Evolutionary conservation across 1,140 invertebrate genomes (phyloP), one percentile per base, ranked within the genome.

Genomic region (Sycophaga agraensis): DNA sequence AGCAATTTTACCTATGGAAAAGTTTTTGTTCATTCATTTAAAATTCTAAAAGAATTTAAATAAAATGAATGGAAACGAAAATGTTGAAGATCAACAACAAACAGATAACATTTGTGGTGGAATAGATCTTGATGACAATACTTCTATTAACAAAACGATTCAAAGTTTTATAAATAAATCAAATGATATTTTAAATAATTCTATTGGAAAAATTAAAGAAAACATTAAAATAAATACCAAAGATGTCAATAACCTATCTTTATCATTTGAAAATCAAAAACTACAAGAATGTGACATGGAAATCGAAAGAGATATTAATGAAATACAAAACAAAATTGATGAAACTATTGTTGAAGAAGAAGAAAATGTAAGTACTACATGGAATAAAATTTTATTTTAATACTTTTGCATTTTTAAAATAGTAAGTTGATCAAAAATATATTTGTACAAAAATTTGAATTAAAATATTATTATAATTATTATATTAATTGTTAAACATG

Each of bases 351-450:
- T 31, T 17, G 48, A 51, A 43, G 40, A 22, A 16, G 31, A 19
- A 35, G 16, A 24, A 37, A 28, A 46, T 53, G 39, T 60, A 37
- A 21, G 11, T n/a, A n/a, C n/a, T n/a, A n/a, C n/a, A n/a, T n/a
- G n/a, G n/a, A n/a, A n/a, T n/a, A n/a, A n/a, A 22, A 21, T 53
- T 53, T 39, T 40, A 35, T 50, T 50, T 31, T 31, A 31, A 6
- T 31, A 31, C 11, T 31, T 6, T 11, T 31, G 11, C 4, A 31
- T 31, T 11, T 31, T 4, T 31, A 35, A 35, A 50, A 35, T 31
- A 6, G 11, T 6, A 31, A 6, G 4, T 31, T 31, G 28, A 6
- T 11, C 11, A 31, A 31, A 31, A 31, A 31, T 31, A 31, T 31
- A 31, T 31, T 31, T 31, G 4, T 31, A 31, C 28, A 31, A 6